Conservation (phyloP, 23 tunicate genomes). For the Phallusia fumigata region DNA sequence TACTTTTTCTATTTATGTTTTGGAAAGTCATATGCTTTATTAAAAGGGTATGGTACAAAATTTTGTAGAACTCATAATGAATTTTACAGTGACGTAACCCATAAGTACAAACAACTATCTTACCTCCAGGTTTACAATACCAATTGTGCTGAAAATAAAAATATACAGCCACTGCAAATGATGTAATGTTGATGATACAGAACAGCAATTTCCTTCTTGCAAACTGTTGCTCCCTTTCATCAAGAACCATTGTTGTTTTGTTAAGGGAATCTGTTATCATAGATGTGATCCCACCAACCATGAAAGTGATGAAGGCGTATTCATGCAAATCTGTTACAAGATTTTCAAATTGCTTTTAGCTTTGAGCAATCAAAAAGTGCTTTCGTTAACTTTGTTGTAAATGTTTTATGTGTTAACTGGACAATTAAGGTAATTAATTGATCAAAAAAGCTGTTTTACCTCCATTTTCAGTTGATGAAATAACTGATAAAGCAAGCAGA, state of each 20-base stretch:
- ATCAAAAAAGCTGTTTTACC: background rate
- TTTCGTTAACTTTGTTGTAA: background rate
- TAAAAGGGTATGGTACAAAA: too few species aligned
- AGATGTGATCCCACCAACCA: conserved; percentile 27
- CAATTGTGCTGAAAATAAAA: conserved; percentile 52
- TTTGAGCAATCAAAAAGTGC: too few species aligned
- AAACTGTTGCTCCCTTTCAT: background rate
- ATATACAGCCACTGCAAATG: conserved; percentile 27
- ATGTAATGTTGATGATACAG: conserved; percentile 16
- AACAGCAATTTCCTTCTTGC: background rate
- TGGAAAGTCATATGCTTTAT: too few species aligned
- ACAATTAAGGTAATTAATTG: background rate
- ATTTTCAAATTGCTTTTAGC: too few species aligned
- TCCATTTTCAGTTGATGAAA: conserved; percentile 57
- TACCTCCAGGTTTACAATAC: conserved; percentile 61
- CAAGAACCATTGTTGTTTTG: background rate
- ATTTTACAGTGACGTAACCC: too few species aligned
- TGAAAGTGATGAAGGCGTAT: conserved; percentile 38
- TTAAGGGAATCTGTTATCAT: conserved; percentile 27
- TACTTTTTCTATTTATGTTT: too few species aligned
- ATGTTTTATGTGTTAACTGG: background rate
- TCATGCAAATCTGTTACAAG: conserved; percentile 36
- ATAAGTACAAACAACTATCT: background rate
- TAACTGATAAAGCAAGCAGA: conserved; percentile 36
- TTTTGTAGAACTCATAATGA: too few species aligned